Evolutionary conservation across 2,113 vertebrate genomes (phyloP).

Genomic region (Cervus canadensis): DNA sequence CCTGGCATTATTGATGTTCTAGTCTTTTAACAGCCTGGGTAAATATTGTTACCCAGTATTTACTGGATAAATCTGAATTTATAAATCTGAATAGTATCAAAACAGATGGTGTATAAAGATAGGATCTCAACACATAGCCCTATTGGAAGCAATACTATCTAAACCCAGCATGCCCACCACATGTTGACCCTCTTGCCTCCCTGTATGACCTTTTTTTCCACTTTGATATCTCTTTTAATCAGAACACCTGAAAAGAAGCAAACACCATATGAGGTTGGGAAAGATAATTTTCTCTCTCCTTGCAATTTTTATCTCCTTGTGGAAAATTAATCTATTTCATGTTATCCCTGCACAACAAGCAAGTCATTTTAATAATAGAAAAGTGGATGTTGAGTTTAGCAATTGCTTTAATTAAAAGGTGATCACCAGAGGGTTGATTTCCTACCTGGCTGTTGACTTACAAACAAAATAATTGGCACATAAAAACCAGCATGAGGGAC

Average conservation of each 20-base stretch:
- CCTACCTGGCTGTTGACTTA: conserved; percentile 36
- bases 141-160: not conserved
- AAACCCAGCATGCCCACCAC: not conserved
- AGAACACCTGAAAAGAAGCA: not conserved
- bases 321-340: conserved; percentile 38
- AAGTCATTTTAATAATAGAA: conserved; percentile 51
- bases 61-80: not conserved
- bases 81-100: not conserved
- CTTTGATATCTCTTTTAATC: conserved; percentile 32
- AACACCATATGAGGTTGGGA: not conserved
- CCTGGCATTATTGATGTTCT: not conserved
- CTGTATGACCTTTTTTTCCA: not conserved
- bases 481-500: conserved; percentile 24
- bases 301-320: conserved; percentile 27
- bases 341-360: conserved; percentile 1
- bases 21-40: not conserved
- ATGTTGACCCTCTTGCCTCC: not conserved
- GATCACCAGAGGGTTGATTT: not conserved
- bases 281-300: not conserved
- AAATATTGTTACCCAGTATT: not conserved
- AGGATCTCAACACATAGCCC: not conserved
- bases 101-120: not conserved
- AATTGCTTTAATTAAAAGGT: conserved; percentile 60
- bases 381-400: conserved; percentile 46
- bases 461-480: conserved; percentile 56